These are phyloP conservation scores for Tinamus major DNA, from an alignment of 2,797 vertebrate species.

Conservation along the genomic window DNA sequence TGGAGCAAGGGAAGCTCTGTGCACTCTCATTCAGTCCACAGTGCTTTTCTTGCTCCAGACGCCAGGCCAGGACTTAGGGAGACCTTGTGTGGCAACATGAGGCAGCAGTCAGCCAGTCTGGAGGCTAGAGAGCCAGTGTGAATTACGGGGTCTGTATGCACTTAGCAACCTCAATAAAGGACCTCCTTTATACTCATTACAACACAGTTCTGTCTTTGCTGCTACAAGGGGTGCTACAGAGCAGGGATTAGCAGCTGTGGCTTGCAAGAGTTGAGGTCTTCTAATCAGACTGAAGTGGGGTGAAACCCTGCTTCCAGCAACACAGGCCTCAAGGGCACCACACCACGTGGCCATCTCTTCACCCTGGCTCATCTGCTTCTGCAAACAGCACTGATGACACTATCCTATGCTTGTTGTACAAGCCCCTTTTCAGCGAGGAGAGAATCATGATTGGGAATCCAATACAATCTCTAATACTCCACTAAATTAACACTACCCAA, in stretches of 20 bases:
- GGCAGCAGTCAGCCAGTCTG: constrained; percentile 51
- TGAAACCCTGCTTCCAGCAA: background rate
- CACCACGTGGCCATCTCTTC: fast-evolving
- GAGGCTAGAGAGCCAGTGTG: background rate
- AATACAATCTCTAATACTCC: background rate
- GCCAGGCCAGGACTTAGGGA: constrained; percentile 7
- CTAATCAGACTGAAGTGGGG: background rate
- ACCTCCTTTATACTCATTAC: constrained; percentile 47
- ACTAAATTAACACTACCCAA: background rate
- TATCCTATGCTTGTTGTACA: background rate
- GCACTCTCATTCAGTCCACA: background rate
- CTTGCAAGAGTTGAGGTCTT: background rate
- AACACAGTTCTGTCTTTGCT: constrained; percentile 52
- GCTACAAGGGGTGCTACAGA: constrained; percentile 1
- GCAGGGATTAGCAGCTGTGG: background rate
- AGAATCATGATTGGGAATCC: background rate
- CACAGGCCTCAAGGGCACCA: background rate
- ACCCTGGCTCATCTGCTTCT: background rate
- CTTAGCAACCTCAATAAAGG: constrained; percentile 36
- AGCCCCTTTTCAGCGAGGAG: background rate
- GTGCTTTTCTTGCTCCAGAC: background rate
- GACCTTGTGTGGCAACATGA: constrained; percentile 39
- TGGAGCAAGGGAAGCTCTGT: no score
- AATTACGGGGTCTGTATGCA: constrained; percentile 46
- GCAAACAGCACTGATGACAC: background rate